Base-by-base conservation (phyloP, 2,888 invertebrate genomes). In the Rotaria sp. region DNA sequence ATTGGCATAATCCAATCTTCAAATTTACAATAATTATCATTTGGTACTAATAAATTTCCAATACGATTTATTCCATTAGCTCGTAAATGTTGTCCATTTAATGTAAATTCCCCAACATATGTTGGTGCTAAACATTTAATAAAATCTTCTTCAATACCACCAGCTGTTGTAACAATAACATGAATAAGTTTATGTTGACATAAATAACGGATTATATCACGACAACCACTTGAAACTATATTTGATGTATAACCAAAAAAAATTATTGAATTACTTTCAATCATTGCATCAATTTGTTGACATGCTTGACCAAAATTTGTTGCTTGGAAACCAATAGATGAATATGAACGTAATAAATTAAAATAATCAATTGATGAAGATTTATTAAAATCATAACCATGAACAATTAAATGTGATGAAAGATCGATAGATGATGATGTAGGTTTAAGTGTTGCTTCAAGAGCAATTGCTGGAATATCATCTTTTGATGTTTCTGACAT, bases 171-270 rank as follows among this genome's bases (percentile, higher is more conserved):
- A 1, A 99, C 98, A 88, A 99, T 93, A 90, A 96, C 96, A 91
- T 99, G 99, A 2, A 86, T 50, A 75, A 86, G 75, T 85, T 86
- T 86, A 48, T 86, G 86, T 26, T 96, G 93, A 0, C 94, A 95
- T 86, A 96, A 92, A 92, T 95, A 99, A 86, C 94, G 92, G 88
- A 99, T 94, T 0, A 95, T 94, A 89, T 99, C 99, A 87, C 99
- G 92, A 87, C 98, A 92, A 5, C 99, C 99, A 86, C 95, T 95
- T 0, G 98, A 98, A 52, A 96, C 95, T 93, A 99, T 94, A 91
- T 99, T 99, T 0, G 98, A 98, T 0, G 99, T 99, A 90, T 94
- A 99, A 3, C 97, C 97, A 88, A 99, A 92, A 91, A 99, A 99
- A 90, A 99, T 95, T 4, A 98, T 97, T 90, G 98, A 98, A 55